Evolutionary conservation across 2,888 invertebrate genomes (phyloP).

Genomic region (Smittia sp.): DNA sequence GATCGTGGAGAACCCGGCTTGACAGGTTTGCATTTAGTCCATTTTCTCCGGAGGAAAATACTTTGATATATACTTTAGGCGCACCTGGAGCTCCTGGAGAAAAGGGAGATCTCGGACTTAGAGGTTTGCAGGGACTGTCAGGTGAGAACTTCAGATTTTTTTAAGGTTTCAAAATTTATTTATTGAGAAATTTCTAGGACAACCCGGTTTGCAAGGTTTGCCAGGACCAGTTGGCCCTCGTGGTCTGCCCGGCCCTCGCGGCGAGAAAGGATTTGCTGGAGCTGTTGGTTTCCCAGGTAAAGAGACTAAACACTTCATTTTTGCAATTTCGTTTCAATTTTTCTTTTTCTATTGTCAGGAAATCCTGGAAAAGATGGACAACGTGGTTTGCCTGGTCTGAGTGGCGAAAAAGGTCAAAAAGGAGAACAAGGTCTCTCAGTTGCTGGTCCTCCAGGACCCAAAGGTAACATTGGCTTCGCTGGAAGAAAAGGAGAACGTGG

Average conservation of each 20-base stretch:
- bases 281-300: constrained; percentile 48
- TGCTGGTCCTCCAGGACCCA: constrained; percentile 60
- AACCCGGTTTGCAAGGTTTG: constrained; percentile 54
- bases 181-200: constrained; percentile 49
- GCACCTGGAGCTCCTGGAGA: constrained; percentile 58
- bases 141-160: constrained; percentile 38
- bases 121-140: constrained; percentile 34
- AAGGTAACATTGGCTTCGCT: constrained; percentile 57
- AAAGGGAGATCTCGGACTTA: constrained; percentile 53
- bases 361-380: constrained; percentile 65
- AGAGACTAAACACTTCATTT: not conserved
- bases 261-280: constrained; percentile 77
- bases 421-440: constrained; percentile 68
- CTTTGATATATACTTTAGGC: constrained; percentile 53
- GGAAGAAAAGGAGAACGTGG: constrained; percentile 52
- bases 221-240: constrained; percentile 65
- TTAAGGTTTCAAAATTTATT: not conserved
- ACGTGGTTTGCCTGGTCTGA: constrained; percentile 60
- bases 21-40: constrained; percentile 51
- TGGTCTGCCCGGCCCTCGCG: constrained; percentile 73
- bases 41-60: not conserved
- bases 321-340: constrained; percentile 49
- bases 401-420: constrained; percentile 66
- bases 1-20: constrained; percentile 61
- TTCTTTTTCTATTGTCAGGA: too few relatives aligned